Conservation (phyloP, 1,140 invertebrate genomes). For the Plodia interpunctella region DNA sequence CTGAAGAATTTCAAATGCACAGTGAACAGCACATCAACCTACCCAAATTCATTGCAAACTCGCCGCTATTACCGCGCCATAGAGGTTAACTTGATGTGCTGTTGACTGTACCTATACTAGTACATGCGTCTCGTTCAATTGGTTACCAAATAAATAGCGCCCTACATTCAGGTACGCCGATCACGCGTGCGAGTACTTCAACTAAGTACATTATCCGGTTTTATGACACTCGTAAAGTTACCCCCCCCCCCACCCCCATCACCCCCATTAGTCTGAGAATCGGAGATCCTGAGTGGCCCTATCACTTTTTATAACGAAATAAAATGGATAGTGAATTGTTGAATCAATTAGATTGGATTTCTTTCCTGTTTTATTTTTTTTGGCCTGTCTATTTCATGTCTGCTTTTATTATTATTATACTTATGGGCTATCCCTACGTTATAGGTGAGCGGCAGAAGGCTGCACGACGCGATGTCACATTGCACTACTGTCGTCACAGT, state of each 20-base stretch:
- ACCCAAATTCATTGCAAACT: too few relatives aligned
- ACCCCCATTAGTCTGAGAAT: constrained; percentile 12
- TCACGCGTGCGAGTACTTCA: constrained; percentile 30
- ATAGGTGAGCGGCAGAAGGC: too few relatives aligned
- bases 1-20: too few relatives aligned
- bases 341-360: background rate
- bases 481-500: too few relatives aligned
- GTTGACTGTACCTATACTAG: background rate
- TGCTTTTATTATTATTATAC: too few relatives aligned
- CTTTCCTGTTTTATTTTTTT: background rate
- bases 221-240: constrained; percentile 38
- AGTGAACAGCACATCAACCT: too few relatives aligned
- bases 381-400: too few relatives aligned
- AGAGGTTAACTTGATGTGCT: too few relatives aligned
- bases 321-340: constrained; percentile 6
- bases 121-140: background rate
- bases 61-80: too few relatives aligned
- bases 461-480: too few relatives aligned
- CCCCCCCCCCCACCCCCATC: constrained; percentile 11
- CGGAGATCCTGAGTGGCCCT: background rate
- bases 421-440: too few relatives aligned
- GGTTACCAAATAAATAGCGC: background rate
- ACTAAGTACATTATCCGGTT: constrained; percentile 39
- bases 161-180: constrained; percentile 27
- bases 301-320: constrained; percentile 8